Percentiles rank a stretch among this genome's conserved stretches.
These are phyloP conservation scores for Malaclemys terrapin DNA, from an alignment of 2,113 vertebrate genomes.

Conservation along the genomic window DNA sequence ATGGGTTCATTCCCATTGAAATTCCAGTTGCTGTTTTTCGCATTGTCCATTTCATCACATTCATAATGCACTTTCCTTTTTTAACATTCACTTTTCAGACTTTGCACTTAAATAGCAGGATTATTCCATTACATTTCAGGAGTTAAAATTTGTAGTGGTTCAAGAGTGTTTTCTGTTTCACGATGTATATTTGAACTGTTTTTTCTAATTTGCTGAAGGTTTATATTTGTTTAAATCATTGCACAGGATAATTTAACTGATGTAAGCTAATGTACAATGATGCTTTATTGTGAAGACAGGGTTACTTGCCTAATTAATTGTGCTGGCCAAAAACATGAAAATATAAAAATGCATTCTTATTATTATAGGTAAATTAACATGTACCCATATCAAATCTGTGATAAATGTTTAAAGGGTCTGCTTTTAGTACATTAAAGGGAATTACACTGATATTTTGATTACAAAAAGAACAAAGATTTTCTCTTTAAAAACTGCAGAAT, in stretches of 20 bases:
- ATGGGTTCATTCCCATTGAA: neutral
- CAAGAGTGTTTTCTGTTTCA: neutral
- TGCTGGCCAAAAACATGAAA: neutral
- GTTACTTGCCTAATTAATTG: neutral
- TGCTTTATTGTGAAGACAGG: neutral
- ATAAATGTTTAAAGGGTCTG: slow-evolving; percentile 33
- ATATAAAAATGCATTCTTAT: neutral
- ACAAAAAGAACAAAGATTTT: slow-evolving; percentile 7
- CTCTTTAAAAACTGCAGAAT: slow-evolving; percentile 16
- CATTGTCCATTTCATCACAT: neutral
- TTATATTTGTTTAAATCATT: neutral
- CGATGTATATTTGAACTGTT: neutral
- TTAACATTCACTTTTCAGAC: neutral
- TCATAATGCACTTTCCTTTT: neutral
- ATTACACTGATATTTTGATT: slow-evolving; percentile 27
- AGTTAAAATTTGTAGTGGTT: neutral
- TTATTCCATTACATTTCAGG: neutral
- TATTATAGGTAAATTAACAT: neutral
- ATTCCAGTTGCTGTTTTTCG: neutral
- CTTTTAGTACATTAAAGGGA: slow-evolving; percentile 47
- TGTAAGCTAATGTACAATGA: neutral
- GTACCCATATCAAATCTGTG: slow-evolving; percentile 15
- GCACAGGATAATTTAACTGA: neutral
- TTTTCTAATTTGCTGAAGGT: neutral
- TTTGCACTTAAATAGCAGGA: neutral